Percentiles rank a stretch among this genome's conserved stretches.
These are phyloP conservation scores for Pelodytes ibericus DNA, from an alignment of 2,797 vertebrate genomes.

Conservation along the genomic window DNA sequence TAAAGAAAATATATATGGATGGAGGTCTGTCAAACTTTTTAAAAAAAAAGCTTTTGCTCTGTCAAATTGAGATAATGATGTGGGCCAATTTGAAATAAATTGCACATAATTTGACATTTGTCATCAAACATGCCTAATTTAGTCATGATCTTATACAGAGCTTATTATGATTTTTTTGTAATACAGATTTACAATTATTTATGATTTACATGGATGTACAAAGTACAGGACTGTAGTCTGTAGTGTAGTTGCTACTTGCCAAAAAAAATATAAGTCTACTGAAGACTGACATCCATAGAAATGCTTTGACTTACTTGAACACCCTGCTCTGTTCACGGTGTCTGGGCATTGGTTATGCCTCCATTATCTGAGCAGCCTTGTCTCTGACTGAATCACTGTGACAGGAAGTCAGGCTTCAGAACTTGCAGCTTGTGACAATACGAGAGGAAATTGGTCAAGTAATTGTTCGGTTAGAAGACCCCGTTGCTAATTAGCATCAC, in stretches of 20 bases:
- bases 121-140: too few species aligned
- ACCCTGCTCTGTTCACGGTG: slow-evolving; percentile 12
- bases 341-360: slow-evolving; percentile 14
- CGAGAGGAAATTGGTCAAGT: slow-evolving; percentile 40
- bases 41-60: too few species aligned
- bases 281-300: slow-evolving; percentile 1
- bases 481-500: slow-evolving; percentile 28
- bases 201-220: not conserved
- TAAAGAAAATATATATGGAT: too few species aligned
- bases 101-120: too few species aligned
- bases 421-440: slow-evolving; percentile 9
- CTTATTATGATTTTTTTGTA: too few species aligned
- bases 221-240: not conserved
- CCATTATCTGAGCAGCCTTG: not conserved
- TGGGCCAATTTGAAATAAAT: too few species aligned
- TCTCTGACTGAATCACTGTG: slow-evolving; percentile 17
- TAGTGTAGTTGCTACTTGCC: not conserved
- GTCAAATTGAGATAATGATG: too few species aligned
- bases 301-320: slow-evolving; percentile 28
- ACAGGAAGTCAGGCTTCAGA: slow-evolving; percentile 21
- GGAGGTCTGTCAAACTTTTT: too few species aligned
- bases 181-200: too few species aligned
- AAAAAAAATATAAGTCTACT: not conserved
- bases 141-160: too few species aligned
- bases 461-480: slow-evolving; percentile 35